These are phyloP conservation scores for Eulacestoma nigropectus DNA, from an alignment of 2,113 vertebrate species.

Conservation along the genomic window DNA sequence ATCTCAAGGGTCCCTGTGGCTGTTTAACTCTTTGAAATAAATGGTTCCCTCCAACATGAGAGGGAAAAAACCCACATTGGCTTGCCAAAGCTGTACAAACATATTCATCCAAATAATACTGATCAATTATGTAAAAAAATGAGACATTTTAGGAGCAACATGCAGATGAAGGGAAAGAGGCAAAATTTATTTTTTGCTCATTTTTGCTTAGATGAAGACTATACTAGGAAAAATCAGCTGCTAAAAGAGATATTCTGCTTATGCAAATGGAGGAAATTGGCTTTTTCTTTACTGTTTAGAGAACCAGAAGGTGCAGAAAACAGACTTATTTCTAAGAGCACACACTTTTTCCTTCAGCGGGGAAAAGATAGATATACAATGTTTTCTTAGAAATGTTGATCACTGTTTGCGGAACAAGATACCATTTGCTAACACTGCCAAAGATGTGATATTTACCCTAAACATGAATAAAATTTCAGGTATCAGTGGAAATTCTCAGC, in stretches of 20 bases:
- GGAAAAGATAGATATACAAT: neutral
- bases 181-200: neutral
- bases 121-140: constrained; percentile 3
- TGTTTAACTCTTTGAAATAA: constrained; percentile 54
- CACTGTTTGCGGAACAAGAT: neutral
- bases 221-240: neutral
- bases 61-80: constrained; percentile 9
- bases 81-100: constrained; percentile 53
- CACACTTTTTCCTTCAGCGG: neutral
- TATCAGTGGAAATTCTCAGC: neutral
- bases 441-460: neutral
- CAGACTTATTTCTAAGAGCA: neutral
- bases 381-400: neutral
- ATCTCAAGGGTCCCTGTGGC: constrained; percentile 42
- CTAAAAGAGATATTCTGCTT: neutral
- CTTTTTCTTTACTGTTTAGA: neutral
- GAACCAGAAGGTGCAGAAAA: neutral
- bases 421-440: neutral
- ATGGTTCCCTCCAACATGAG: constrained; percentile 15
- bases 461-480: neutral
- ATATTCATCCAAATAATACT: neutral
- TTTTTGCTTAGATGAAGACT: neutral
- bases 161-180: neutral
- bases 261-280: neutral
- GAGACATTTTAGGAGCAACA: neutral